These are phyloP conservation scores for Lamellibrachia luymesi DNA, from an alignment of 1,140 invertebrate genomes.

Conservation along the genomic window DNA sequence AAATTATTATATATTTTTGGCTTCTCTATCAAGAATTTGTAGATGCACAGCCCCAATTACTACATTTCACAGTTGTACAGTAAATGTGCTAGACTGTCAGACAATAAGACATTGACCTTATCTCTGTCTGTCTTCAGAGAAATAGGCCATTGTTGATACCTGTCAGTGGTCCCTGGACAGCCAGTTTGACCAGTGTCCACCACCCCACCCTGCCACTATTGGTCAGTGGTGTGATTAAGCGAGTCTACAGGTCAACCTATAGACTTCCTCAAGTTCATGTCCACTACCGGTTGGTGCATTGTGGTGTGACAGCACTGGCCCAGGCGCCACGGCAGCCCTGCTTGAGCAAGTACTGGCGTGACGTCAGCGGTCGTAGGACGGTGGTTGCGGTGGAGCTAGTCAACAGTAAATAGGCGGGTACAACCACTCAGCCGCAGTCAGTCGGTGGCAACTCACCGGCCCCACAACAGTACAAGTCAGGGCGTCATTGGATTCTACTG, in stretches of 20 bases:
- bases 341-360: neutral
- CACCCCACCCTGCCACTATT: no score
- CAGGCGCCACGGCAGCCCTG: neutral
- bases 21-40: neutral
- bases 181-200: neutral
- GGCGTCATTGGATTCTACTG: neutral
- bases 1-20: neutral
- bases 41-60: neutral
- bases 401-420: neutral
- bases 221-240: neutral
- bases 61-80: neutral
- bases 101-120: neutral
- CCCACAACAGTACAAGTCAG: neutral
- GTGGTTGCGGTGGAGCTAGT: neutral
- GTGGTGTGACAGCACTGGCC: neutral
- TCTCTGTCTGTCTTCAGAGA: neutral
- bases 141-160: neutral
- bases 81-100: neutral
- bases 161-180: neutral
- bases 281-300: neutral
- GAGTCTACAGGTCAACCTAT: neutral
- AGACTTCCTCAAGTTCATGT: neutral
- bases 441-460: neutral
- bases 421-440: neutral
- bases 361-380: neutral